Percentiles rank a stretch among this genome's conserved stretches.
Conservation (phyloP, 2,888 invertebrate species). For the Andrena trimmerana region DNA sequence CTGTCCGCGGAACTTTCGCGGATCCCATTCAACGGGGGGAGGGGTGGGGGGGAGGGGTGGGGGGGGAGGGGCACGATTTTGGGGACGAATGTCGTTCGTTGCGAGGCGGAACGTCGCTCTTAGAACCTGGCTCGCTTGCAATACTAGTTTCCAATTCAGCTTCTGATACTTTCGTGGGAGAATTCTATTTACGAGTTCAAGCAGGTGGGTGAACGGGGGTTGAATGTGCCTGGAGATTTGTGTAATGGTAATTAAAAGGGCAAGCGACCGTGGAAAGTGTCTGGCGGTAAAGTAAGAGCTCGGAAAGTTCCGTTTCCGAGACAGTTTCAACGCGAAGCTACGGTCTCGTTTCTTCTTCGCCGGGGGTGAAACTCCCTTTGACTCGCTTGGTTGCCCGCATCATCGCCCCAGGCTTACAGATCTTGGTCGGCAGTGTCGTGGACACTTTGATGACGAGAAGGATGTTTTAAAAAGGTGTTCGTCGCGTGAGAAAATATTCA, state of each 20-base stretch:
- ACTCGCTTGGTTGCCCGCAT: conserved; percentile 47
- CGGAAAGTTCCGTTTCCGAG: conserved; percentile 30
- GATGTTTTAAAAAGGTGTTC: conserved; percentile 11
- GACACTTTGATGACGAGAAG: conserved; percentile 37
- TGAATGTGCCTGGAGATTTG: not conserved
- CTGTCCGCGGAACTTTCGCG: conserved; percentile 34
- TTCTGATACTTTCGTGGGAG: not conserved
- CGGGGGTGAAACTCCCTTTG: conserved; percentile 54
- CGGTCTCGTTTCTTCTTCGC: conserved; percentile 29
- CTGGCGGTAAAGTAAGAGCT: conserved; percentile 26
- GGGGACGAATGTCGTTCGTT: not conserved
- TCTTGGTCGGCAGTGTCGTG: conserved; percentile 39
- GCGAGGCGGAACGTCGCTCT: not conserved
- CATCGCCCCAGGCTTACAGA: conserved; percentile 43
- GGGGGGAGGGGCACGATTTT: too few species aligned
- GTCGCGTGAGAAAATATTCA: conserved; percentile 4
- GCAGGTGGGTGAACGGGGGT: not conserved
- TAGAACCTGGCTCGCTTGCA: not conserved
- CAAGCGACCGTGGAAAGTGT: conserved; percentile 1
- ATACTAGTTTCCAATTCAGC: not conserved
- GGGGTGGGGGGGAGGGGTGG: too few species aligned
- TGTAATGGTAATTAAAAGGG: conserved; percentile 23
- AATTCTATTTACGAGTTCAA: not conserved
- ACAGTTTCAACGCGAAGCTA: conserved; percentile 30
- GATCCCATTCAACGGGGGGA: conserved; percentile 27